These are phyloP conservation scores for Grantiella picta DNA, from an alignment of 2,113 vertebrate species.

Conservation along the genomic window DNA sequence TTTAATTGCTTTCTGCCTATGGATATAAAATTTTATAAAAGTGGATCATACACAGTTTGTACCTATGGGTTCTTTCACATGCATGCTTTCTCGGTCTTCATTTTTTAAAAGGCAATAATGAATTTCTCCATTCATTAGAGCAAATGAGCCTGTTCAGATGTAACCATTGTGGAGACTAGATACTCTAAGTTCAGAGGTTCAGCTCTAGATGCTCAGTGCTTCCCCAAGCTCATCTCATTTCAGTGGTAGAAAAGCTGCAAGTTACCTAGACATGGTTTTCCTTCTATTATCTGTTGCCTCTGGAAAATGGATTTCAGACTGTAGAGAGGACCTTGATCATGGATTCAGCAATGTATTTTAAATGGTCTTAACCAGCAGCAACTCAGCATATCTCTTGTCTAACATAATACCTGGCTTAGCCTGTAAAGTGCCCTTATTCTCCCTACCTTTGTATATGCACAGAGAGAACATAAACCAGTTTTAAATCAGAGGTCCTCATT, in stretches of 20 bases:
- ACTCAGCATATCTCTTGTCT: neutral
- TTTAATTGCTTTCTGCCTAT: neutral
- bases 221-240: neutral
- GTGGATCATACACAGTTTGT: neutral
- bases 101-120: neutral
- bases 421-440: neutral
- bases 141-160: neutral
- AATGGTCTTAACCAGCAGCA: neutral
- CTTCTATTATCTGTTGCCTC: neutral
- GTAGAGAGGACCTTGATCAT: neutral
- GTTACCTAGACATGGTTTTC: neutral
- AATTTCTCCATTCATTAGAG: neutral
- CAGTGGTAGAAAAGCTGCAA: neutral
- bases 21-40: neutral
- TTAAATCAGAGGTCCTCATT: neutral
- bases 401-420: neutral
- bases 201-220: neutral
- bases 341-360: neutral
- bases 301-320: neutral
- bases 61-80: neutral
- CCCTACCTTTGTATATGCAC: neutral
- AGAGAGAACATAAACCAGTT: neutral
- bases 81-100: neutral
- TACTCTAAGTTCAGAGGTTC: neutral
- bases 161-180: neutral